Evolutionary conservation across 2,888 invertebrate genomes (phyloP), one percentile per base, ranked within the genome.

Genomic region (Luffia ferchaultella): DNA sequence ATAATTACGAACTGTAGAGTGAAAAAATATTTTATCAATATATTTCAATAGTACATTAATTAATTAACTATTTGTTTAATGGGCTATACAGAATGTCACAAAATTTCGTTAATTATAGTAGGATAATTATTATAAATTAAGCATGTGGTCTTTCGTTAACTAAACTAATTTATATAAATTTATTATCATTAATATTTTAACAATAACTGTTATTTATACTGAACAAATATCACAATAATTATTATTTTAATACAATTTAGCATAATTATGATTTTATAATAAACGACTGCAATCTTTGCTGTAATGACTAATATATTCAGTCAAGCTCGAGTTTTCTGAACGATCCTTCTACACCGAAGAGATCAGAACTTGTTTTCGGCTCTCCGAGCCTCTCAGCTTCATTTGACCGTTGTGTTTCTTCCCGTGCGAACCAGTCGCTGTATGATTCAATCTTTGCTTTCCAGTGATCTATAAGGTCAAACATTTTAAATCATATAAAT

Each of bases 341-440:
- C 42, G 86, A 83, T 5, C 86, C 85, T 50, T 86, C 86, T 2
- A 85, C 63, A 9, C 86, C 87, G 56, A 87, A 87, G 1, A 85
- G 60, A 15, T 73, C 70, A 42, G 69, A 65, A 16, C 69, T 65
- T 58, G 73, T 77, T 63, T 73, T 83, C 53, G 72, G 70, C 18
- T 72, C 74, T 12, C 83, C 86, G 9, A 79, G 76, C 55, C 87
- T 68, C 60, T 77, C 76, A 47, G 74, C 66, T 60, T 88, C 88
- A 52, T 86, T 78, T 12, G 86, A 82, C 41, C 67, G 62, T 45
- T 72, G 76, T 44, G 67, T 67, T 51, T 70, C 73, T 60, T 85
- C 79, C 47, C 74, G 69, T 43, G 76, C 48, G 56, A 83, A 84
- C 80, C 79, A 86, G 47, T 83, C 74, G 1, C 77, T 67, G 51